phyloP scores from a whole-genome alignment of 2,113 vertebrate genomes.

The Rhabdornis inornatus region DNA sequence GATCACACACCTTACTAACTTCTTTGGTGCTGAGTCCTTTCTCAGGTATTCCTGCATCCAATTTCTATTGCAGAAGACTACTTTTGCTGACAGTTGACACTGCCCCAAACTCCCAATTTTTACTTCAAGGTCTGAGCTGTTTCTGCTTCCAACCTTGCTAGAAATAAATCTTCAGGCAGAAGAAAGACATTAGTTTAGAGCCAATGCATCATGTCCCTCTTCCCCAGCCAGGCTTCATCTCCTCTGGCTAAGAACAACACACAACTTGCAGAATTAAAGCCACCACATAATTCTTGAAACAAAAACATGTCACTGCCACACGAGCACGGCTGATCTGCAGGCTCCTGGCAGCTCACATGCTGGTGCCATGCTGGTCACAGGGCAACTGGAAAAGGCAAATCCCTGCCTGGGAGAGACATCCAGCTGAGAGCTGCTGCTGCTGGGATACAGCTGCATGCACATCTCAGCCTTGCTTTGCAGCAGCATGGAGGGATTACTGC shows the following conservation, averaged over 20 bases:
- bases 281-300: neutral
- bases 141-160: neutral
- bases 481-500: fast-evolving
- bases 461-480: neutral
- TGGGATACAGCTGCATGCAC: neutral
- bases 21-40: neutral
- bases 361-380: neutral
- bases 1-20: neutral
- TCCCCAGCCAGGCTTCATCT: neutral
- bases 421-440: neutral
- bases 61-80: neutral
- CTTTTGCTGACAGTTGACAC: neutral
- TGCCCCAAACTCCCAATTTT: neutral
- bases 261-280: neutral
- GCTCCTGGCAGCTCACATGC: neutral
- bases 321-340: fast-evolving
- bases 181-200: neutral
- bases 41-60: neutral
- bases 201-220: neutral
- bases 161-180: neutral
- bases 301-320: neutral
- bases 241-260: neutral
- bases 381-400: neutral
- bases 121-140: neutral
- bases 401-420: neutral